Base-by-base conservation (phyloP, 92 coral and sea anemone genomes). In the Paramuricea clavata region DNA sequence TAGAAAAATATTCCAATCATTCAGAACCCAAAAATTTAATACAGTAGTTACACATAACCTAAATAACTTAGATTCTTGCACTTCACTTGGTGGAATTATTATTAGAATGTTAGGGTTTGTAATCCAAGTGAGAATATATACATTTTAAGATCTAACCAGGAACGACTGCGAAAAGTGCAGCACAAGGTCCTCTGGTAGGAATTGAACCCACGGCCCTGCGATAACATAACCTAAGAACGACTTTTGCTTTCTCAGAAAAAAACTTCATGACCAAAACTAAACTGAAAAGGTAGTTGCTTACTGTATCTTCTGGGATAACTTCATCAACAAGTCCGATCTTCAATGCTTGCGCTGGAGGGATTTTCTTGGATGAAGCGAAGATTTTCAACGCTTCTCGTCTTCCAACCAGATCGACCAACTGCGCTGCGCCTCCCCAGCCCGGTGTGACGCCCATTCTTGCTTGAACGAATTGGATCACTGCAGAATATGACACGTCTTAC, bases 401-500 rank as follows among this genome's bases (percentile, higher is more conserved):
- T 0, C 99, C 99, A 49, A 96, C 88, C 27, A 92, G 87, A 28
- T 80, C 69, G 6, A 93, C 95, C 68, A 96, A 95, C 57, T 93
- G 88, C 9, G 93, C 83, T 25, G 98, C 99, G 8, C 99, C 99
- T 76, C 98, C 99, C 98, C 99, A 96, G 33, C 99, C 99, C 19
- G 99, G 96, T n/a, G 96, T 86, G 81, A 96, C 82, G 43, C 95
- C 95, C 96, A 96, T 93, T 83, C 82, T 92, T 2, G 96, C 98
- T 70, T 96, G 96, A 23, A 96, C 94, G 87, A 92, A 96, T 50
- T 90, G 87, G 25, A 96, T 89, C 84, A 90, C 99, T 91, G 92
- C 62, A 85, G 75, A 78, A 21, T 47, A 1, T 1, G 10, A 47
- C 17, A 47, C 16, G 17, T 10, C 10, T 47, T 1, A 9, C 52